Percentiles rank a stretch among this genome's conserved stretches.
Conservation (phyloP, 1,140 invertebrate species). For the Musca domestica region DNA sequence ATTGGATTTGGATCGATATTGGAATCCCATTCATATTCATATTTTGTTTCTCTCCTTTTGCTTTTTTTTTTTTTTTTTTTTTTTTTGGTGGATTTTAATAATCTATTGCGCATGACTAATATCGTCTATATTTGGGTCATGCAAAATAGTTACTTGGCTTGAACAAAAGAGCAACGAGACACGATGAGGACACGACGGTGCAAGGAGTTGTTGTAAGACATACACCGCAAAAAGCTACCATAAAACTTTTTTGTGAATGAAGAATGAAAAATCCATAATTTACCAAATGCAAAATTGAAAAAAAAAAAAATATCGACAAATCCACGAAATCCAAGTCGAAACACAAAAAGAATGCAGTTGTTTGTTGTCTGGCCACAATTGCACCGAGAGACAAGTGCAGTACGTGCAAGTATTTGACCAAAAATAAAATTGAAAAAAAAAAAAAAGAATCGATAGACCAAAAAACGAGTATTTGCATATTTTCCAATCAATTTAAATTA, state of each 20-base stretch:
- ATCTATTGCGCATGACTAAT: constrained; percentile 20
- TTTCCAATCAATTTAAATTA: constrained; percentile 21
- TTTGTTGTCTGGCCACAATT: not conserved
- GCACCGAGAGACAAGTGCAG: constrained; percentile 9
- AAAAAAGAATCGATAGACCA: no score
- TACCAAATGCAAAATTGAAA: not conserved
- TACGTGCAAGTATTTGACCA: constrained; percentile 10
- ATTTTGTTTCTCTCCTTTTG: no score
- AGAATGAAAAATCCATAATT: constrained; percentile 13
- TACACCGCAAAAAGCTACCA: not conserved
- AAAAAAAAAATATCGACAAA: not conserved
- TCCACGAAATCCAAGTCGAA: not conserved
- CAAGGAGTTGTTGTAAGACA: not conserved
- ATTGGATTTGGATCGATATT: no score
- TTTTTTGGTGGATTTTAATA: not conserved
- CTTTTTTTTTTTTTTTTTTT: no score
- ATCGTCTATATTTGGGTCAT: constrained; percentile 21
- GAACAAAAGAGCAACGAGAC: no score
- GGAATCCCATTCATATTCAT: no score
- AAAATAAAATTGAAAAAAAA: no score
- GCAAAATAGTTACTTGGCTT: constrained; percentile 5
- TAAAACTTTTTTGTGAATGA: not conserved
- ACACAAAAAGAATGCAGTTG: not conserved
- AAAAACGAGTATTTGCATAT: constrained; percentile 21
- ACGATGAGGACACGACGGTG: no score